Evolutionary conservation across 2,113 vertebrate genomes (phyloP).

Genomic region (Patagioenas fasciata): DNA sequence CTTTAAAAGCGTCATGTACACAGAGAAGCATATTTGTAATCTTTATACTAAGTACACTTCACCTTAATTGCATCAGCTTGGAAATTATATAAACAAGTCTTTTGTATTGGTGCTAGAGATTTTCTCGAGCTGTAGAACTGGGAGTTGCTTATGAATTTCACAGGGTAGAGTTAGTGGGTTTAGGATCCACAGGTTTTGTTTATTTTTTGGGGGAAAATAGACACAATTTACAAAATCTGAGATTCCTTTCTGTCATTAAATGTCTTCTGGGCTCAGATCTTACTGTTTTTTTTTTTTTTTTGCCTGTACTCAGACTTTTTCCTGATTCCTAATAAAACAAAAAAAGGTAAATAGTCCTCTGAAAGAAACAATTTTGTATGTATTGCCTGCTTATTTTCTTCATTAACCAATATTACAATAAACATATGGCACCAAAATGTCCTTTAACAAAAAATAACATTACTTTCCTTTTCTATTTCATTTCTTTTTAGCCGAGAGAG

Average conservation of each 20-base stretch:
- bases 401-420: background rate
- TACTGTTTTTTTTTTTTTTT: background rate
- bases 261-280: background rate
- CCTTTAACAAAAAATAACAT: background rate
- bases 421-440: background rate
- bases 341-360: background rate
- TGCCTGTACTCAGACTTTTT: background rate
- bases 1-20: constrained; percentile 52
- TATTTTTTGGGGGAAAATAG: background rate
- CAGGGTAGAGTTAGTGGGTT: background rate
- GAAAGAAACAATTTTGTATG: background rate
- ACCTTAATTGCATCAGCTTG: constrained; percentile 63
- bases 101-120: constrained; percentile 45
- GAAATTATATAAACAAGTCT: constrained; percentile 50
- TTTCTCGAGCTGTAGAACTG: background rate
- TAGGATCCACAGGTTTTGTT: background rate
- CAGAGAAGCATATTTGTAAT: constrained; percentile 58
- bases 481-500: background rate
- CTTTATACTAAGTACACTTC: constrained; percentile 64
- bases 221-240: background rate
- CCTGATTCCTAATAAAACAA: background rate
- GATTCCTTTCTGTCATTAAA: background rate
- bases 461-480: background rate
- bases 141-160: background rate
- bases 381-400: background rate